Evolutionary conservation across 2,888 invertebrate genomes (phyloP).

Genomic region (Cheilosia vulpina): DNA sequence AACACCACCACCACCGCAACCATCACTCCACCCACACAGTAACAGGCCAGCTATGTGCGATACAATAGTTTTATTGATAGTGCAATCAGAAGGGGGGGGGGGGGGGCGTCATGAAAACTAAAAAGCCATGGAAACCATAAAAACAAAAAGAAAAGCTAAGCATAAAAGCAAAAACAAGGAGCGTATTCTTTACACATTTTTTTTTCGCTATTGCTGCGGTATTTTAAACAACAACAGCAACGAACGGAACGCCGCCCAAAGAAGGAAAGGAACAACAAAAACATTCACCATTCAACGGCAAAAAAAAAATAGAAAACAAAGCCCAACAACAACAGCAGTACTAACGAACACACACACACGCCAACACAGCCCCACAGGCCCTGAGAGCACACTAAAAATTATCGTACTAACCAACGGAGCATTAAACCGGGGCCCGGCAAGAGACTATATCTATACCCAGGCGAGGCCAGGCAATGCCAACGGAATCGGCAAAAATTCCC

Average conservation of each 20-base stretch:
- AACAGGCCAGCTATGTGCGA: neutral
- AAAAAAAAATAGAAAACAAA: constrained; percentile 45
- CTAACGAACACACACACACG: constrained; percentile 20
- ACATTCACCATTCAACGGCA: constrained; percentile 22
- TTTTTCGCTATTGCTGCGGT: constrained; percentile 16
- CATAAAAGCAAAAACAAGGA: constrained; percentile 30
- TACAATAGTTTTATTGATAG: constrained; percentile 25
- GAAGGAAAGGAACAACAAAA: constrained; percentile 49
- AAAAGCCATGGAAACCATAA: constrained; percentile 11
- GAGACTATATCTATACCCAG: constrained; percentile 76
- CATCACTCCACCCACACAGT: constrained; percentile 6
- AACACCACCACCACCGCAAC: constrained; percentile 1
- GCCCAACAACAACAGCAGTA: constrained; percentile 53
- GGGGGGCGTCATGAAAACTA: neutral
- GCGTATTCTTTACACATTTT: constrained; percentile 36
- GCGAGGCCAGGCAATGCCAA: constrained; percentile 68
- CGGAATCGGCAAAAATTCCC: constrained; percentile 69
- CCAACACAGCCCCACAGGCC: constrained; percentile 18
- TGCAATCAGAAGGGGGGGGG: neutral
- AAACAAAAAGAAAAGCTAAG: constrained; percentile 24
- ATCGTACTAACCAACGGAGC: constrained; percentile 73
- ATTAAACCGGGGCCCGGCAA: constrained; percentile 74
- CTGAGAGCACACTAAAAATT: constrained; percentile 59
- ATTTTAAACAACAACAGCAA: constrained; percentile 32
- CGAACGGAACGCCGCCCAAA: constrained; percentile 5